Base-by-base conservation (phyloP, 2,888 invertebrate species). In the Branchellion lobata region DNA sequence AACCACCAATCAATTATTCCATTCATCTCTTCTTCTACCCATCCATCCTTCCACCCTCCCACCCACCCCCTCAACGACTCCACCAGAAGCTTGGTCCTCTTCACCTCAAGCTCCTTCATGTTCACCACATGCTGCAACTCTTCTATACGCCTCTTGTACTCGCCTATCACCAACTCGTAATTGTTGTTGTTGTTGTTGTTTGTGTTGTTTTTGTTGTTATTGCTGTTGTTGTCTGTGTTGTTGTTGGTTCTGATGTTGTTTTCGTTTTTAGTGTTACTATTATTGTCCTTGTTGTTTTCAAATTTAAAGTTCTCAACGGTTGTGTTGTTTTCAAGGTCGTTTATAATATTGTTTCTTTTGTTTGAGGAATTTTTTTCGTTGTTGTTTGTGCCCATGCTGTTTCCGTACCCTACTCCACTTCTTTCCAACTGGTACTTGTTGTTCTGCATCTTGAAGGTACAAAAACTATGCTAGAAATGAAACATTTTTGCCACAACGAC, bases 21-120 rank as follows among this genome's bases (percentile, higher is more conserved):
- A 77, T 61, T 65, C 36, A 77, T 77, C 68, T 24, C 68, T 61
- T 14, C 36, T 65, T 61, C 68, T 24, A 77, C 57, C 53, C 36
- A 77, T 61, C 5, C 36, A 77, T 61, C 68, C 65, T 65, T 61
- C 68, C 65, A 77, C 57, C 27, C 36, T 65, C 36, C 68, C 31
- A 29, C 47, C 8, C 61, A 57, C 61, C n/a, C n/a, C 8, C 21
- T 57, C n/a, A 57, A 24, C n/a, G 61, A 24, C 24, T 57, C 61
- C 61, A 57, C n/a, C 24, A 18, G 3, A n/a, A 57, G 24, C 24
- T 24, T 18, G 5, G n/a, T 24, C 61, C 24, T 57, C n/a, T 57
- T n/a, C 61, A 24, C 24, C n/a, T 57, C 61, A 57, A 57, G 3
- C 3, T 57, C 61, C 21, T n/a, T 5, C 3, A 18, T 18, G 11